Evolutionary conservation across 2,888 invertebrate genomes (phyloP), one percentile per base, ranked within the genome.

Genomic region (Buathra laborator): DNA sequence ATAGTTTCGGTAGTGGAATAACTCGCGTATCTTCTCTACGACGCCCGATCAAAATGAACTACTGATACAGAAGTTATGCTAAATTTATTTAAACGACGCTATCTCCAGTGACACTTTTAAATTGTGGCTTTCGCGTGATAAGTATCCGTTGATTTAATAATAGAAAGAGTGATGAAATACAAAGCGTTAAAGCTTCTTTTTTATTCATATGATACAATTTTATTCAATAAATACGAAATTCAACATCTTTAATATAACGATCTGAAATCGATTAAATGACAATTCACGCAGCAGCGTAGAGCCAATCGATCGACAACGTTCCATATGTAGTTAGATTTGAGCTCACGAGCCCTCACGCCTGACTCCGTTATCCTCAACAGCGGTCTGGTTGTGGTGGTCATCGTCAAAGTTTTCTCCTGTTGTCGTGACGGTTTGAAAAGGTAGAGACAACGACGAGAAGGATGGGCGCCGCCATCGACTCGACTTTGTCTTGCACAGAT

Each of bases 361-460:
- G 5, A 14, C 14, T 70, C 37, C 51, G 32, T 16, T 3, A 29
- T 51, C 16, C 29, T 67, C 16, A 76, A 67, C n/a, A 29, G 44
- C 19, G 32, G 16, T 19, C 48, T 46, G 29, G 14, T 10, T 44
- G 48, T 29, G n/a, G 14, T 29, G 24, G 32, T 59, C 14, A 67
- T 51, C 37, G 46, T 68, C 24, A 16, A 43, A 68, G 53, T 71
- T 72, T 80, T 12, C 16, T 70, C 16, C 14, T 74, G n/a, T 14
- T 37, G 70, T 71, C 46, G 48, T 14, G 12, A 44, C 32, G 64
- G 2, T 59, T 81, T 75, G 81, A 67, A 81, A 81, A 37, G 59
- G 12, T 2, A 44, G 53, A 32, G n/a, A 51, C 48, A 66, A 66
- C 19, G 32, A 14, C 16, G 71, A 62, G 68, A 48, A 48, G 37